Percentiles rank a stretch among this genome's conserved stretches.
Conservation (phyloP, 2,888 invertebrate species). For the Lasius fuliginosus region DNA sequence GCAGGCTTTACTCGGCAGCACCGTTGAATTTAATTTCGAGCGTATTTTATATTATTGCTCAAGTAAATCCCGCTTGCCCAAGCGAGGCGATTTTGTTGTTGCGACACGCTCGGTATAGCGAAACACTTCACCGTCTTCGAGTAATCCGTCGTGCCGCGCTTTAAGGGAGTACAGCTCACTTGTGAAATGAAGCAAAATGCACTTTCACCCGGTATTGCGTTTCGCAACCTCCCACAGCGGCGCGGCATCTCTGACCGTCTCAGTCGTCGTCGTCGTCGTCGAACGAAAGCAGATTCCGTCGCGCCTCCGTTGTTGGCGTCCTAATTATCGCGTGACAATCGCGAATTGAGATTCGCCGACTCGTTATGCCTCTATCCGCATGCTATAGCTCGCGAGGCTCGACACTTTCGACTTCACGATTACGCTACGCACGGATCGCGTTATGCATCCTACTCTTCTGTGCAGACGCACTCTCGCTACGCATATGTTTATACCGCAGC, state of each 20-base stretch:
- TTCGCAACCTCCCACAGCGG: slow-evolving; percentile 70
- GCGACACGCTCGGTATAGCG: slow-evolving; percentile 66
- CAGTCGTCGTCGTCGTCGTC: slow-evolving; percentile 41
- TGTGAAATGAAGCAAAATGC: slow-evolving; percentile 82
- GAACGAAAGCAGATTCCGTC: slow-evolving; percentile 59
- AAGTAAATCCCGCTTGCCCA: slow-evolving; percentile 53
- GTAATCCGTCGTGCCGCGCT: slow-evolving; percentile 61
- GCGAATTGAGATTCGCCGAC: slow-evolving; percentile 37
- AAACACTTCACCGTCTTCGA: slow-evolving; percentile 66
- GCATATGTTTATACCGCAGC: not conserved
- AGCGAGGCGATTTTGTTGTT: slow-evolving; percentile 60
- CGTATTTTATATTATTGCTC: slow-evolving; percentile 60
- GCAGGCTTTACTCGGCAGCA: slow-evolving; percentile 3
- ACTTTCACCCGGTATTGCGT: slow-evolving; percentile 80
- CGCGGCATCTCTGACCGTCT: slow-evolving; percentile 37
- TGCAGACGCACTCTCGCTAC: slow-evolving; percentile 1
- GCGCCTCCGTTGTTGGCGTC: slow-evolving; percentile 43
- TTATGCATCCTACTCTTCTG: not conserved
- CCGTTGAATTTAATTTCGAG: slow-evolving; percentile 38
- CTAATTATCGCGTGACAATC: slow-evolving; percentile 37
- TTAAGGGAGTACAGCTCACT: slow-evolving; percentile 64
- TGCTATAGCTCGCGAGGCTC: not conserved
- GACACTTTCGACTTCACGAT: slow-evolving; percentile 36
- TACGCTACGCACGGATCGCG: not conserved
- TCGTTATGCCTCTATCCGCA: not conserved